Conservation (phyloP, 1,140 invertebrate species). For the Oppia nitens region DNA sequence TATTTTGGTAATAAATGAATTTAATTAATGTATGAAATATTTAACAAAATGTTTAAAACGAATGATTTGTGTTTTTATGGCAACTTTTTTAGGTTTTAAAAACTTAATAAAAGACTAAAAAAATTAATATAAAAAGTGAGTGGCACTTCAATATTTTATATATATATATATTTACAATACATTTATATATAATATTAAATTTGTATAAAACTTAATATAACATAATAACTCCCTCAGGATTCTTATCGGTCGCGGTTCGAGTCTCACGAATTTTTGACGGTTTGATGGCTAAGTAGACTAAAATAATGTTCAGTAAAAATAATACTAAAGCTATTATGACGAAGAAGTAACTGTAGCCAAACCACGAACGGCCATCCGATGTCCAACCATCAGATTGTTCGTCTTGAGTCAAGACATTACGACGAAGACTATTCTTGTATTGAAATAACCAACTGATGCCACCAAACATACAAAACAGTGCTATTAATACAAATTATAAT, state of each 20-base stretch:
- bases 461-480: slow-evolving; percentile 46
- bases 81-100: background rate
- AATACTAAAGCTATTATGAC: slow-evolving; percentile 49
- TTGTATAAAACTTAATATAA: slow-evolving; percentile 40
- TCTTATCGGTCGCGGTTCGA: slow-evolving; percentile 42
- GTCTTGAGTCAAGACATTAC: slow-evolving; percentile 56
- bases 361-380: slow-evolving; percentile 44
- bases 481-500: too few relatives aligned
- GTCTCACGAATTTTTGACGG: slow-evolving; percentile 38
- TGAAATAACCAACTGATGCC: slow-evolving; percentile 54
- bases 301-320: slow-evolving; percentile 52
- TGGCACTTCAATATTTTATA: slow-evolving; percentile 1
- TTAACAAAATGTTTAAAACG: too few relatives aligned
- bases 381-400: slow-evolving; percentile 53
- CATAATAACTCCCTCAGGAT: slow-evolving; percentile 66
- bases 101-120: background rate
- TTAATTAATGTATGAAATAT: too few relatives aligned
- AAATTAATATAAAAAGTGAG: background rate
- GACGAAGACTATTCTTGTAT: slow-evolving; percentile 49
- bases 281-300: slow-evolving; percentile 51
- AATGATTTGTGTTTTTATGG: too few relatives aligned
- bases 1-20: too few relatives aligned
- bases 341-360: slow-evolving; percentile 65
- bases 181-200: background rate
- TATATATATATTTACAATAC: background rate